Percentiles rank a stretch among this genome's conserved stretches.
Conservation (phyloP, 1,140 invertebrate species). For the Nylanderia fulva region DNA sequence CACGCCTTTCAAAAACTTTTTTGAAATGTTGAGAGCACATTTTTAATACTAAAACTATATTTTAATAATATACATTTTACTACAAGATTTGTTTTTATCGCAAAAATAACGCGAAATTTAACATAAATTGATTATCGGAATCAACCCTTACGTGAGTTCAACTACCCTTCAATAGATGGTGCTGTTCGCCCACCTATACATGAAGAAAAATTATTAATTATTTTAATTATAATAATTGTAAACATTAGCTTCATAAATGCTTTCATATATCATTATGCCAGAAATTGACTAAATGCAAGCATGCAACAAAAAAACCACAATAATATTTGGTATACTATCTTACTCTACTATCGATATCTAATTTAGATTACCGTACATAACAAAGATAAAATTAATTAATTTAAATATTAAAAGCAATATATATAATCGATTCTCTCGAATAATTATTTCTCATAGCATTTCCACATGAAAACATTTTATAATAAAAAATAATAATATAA, state of each 20-base stretch:
- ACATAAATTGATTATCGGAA: slow-evolving; percentile 15
- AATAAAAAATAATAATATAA: slow-evolving; percentile 1
- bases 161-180: slow-evolving; percentile 21
- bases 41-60: background rate
- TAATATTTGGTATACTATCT: too few species aligned
- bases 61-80: background rate
- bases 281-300: too few species aligned
- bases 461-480: background rate
- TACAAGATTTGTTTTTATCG: background rate
- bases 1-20: background rate
- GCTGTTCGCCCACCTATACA: background rate
- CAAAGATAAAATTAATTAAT: background rate
- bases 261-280: too few species aligned
- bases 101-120: background rate
- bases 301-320: too few species aligned
- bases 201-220: too few species aligned
- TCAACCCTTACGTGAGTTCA: background rate
- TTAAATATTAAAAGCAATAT: background rate
- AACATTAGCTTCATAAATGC: too few species aligned
- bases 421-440: too few species aligned
- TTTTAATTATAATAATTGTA: too few species aligned
- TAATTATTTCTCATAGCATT: background rate
- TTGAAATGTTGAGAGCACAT: background rate
- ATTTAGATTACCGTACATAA: background rate
- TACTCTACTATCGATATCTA: background rate